phyloP scores from a whole-genome alignment of 2,888 invertebrate species.

The Drosophila pegasa region DNA sequence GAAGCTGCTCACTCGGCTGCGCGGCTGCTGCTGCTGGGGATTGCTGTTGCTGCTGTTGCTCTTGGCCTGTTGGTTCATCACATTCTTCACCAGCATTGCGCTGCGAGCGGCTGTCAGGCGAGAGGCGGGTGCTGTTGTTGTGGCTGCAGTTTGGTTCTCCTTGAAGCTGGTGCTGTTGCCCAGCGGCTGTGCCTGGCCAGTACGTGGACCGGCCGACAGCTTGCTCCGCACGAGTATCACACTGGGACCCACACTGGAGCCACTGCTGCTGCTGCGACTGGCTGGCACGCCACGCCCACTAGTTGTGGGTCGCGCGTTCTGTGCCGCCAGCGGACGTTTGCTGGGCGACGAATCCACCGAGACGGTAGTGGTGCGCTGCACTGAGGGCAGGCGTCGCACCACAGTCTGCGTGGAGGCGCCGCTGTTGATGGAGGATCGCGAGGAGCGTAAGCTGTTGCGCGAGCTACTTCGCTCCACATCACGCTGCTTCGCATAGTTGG shows the following conservation, averaged over 20 bases:
- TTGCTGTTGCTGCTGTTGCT: conserved; percentile 28
- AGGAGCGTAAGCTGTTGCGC: conserved; percentile 91
- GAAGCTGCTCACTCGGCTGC: conserved; percentile 87
- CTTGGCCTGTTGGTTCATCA: conserved; percentile 66
- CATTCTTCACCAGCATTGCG: conserved; percentile 80
- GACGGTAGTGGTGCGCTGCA: conserved; percentile 76
- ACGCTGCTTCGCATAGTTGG: conserved; percentile 78
- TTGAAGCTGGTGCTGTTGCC: conserved; percentile 85
- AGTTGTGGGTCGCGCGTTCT: conserved; percentile 82
- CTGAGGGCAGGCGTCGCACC: conserved; percentile 88
- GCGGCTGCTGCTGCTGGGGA: conserved; percentile 47
- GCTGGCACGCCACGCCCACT: conserved; percentile 85
- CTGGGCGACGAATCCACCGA: conserved; percentile 83
- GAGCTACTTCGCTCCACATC: conserved; percentile 92
- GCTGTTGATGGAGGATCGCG: conserved; percentile 93
- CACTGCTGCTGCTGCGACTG: conserved; percentile 87
- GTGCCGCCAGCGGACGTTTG: conserved; percentile 86
- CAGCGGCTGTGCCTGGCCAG: conserved; percentile 45
- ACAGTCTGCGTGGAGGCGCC: conserved; percentile 92
- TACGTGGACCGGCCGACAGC: conserved; percentile 39
- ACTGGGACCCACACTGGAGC: conserved; percentile 87
- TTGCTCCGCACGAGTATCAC: conserved; percentile 75
- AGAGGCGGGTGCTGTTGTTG: conserved; percentile 37
- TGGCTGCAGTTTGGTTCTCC: conserved; percentile 82
- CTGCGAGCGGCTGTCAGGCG: conserved; percentile 75